A percentile compares a stretch with the other conserved stretches of the same genome.
phyloP scores from a whole-genome alignment of 2,888 invertebrate genomes.

The Limulus polyphemus region DNA sequence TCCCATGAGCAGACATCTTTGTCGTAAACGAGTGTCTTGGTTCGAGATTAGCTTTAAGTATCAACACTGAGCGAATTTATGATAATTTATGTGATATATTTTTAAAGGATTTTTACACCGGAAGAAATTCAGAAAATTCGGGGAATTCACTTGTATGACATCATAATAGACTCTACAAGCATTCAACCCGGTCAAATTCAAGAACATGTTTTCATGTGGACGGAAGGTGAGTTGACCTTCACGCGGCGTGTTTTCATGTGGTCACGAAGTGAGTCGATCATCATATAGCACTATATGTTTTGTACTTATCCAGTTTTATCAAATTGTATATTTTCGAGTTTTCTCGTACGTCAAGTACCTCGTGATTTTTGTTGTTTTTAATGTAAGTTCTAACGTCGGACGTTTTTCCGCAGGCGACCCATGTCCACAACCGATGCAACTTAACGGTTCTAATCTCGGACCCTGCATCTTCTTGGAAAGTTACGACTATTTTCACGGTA shows the following conservation, averaged over 20 bases:
- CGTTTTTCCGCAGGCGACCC: slow-evolving; percentile 49
- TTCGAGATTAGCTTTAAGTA: not conserved
- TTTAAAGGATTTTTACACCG: slow-evolving; percentile 55
- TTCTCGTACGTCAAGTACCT: too few relatives aligned
- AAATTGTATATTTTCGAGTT: too few relatives aligned
- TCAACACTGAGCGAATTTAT: not conserved
- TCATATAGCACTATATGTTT: too few relatives aligned
- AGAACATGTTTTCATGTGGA: slow-evolving; percentile 72
- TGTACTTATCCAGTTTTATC: too few relatives aligned
- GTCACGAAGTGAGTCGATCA: too few relatives aligned
- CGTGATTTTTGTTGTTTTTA: too few relatives aligned
- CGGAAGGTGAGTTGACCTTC: slow-evolving; percentile 33
- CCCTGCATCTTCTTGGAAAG: slow-evolving; percentile 79
- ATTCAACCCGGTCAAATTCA: slow-evolving; percentile 65
- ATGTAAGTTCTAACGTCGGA: not conserved
- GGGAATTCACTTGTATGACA: slow-evolving; percentile 68
- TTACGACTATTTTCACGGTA: slow-evolving; percentile 89
- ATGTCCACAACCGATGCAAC: slow-evolving; percentile 81
- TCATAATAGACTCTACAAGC: slow-evolving; percentile 72
- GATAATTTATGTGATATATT: not conserved
- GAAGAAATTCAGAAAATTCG: slow-evolving; percentile 73
- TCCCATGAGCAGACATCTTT: too few relatives aligned
- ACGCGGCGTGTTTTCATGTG: too few relatives aligned
- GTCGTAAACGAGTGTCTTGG: too few relatives aligned
- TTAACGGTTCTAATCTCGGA: slow-evolving; percentile 70